A percentile compares a stretch with the other conserved stretches of the same genome.
Evolutionary conservation across 1,140 invertebrate genomes (phyloP).

Genomic region (Dendroctonus valens): DNA sequence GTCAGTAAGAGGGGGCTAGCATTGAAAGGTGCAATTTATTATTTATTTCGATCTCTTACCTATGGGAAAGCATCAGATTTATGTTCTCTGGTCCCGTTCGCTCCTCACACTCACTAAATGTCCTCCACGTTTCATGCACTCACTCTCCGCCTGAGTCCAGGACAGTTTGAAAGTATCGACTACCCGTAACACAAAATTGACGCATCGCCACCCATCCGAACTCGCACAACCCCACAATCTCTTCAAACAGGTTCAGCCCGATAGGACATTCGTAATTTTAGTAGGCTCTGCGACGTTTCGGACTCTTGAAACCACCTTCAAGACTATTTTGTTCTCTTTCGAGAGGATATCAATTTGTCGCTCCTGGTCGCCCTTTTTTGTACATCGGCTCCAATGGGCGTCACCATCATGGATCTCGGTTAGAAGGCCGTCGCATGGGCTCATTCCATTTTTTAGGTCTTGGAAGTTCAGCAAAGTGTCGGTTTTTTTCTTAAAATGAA

Average conservation of each 20-base stretch:
- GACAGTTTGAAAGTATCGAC: slow-evolving; percentile 55
- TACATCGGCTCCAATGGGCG: slow-evolving; percentile 58
- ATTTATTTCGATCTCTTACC: slow-evolving; percentile 48
- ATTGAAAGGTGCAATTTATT: too few relatives aligned
- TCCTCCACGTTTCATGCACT: slow-evolving; percentile 62
- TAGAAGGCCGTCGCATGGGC: slow-evolving; percentile 55
- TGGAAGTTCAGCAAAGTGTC: slow-evolving; percentile 37
- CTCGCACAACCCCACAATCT: slow-evolving; percentile 59
- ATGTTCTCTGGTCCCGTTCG: slow-evolving; percentile 60
- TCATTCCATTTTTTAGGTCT: slow-evolving; percentile 34
- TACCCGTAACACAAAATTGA: slow-evolving; percentile 62
- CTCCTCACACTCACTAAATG: slow-evolving; percentile 64
- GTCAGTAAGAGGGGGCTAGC: too few relatives aligned
- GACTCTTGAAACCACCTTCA: slow-evolving; percentile 44
- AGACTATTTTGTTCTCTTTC: slow-evolving; percentile 54
- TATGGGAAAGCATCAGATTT: slow-evolving; percentile 60
- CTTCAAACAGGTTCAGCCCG: slow-evolving; percentile 55
- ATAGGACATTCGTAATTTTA: slow-evolving; percentile 50
- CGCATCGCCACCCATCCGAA: slow-evolving; percentile 62
- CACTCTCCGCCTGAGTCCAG: slow-evolving; percentile 65
- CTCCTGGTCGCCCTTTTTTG: slow-evolving; percentile 55
- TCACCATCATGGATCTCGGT: slow-evolving; percentile 56
- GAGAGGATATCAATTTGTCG: slow-evolving; percentile 59
- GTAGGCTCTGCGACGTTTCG: slow-evolving; percentile 26
- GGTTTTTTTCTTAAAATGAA: slow-evolving; percentile 34